These are phyloP conservation scores for Drosophila histrio DNA, from an alignment of 2,888 invertebrate genomes.

Conservation along the genomic window DNA sequence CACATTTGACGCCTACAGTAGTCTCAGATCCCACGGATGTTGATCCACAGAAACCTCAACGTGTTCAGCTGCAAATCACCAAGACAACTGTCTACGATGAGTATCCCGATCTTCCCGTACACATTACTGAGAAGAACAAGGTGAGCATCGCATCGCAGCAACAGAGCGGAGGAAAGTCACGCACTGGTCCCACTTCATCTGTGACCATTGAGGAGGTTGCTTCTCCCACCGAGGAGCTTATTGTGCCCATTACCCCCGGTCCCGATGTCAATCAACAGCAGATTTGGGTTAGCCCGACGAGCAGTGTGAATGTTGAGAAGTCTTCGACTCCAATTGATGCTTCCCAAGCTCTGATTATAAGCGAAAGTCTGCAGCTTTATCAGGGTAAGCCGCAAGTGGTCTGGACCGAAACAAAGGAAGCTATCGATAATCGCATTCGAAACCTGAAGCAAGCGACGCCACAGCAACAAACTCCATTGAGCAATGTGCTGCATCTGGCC, in stretches of 20 bases:
- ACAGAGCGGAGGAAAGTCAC: slow-evolving; percentile 47
- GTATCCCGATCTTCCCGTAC: slow-evolving; percentile 69
- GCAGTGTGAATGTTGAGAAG: slow-evolving; percentile 35
- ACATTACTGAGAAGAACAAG: slow-evolving; percentile 78
- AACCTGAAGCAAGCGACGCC: slow-evolving; percentile 85
- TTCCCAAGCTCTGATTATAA: slow-evolving; percentile 75
- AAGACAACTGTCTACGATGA: slow-evolving; percentile 79
- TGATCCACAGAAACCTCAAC: slow-evolving; percentile 45
- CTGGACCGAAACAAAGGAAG: slow-evolving; percentile 86
- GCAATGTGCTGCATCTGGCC: slow-evolving; percentile 87
- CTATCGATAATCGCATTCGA: slow-evolving; percentile 86
- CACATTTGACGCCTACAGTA: slow-evolving; percentile 43
- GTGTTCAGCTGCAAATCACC: slow-evolving; percentile 78
- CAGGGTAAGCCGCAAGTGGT: slow-evolving; percentile 75
- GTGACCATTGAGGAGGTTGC: slow-evolving; percentile 86
- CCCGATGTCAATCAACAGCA: slow-evolving; percentile 80
- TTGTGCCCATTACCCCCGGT: slow-evolving; percentile 85
- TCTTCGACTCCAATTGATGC: slow-evolving; percentile 56
- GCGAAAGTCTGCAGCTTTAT: slow-evolving; percentile 79
- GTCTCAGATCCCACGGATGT: slow-evolving; percentile 13
- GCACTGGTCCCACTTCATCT: slow-evolving; percentile 83
- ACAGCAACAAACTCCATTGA: slow-evolving; percentile 85
- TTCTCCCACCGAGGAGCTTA: slow-evolving; percentile 84
- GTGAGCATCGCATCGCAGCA: slow-evolving; percentile 70
- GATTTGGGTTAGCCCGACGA: slow-evolving; percentile 75